These are phyloP conservation scores for Marcusenius ussheri DNA, from an alignment of 2,113 vertebrate species.

Conservation along the genomic window DNA sequence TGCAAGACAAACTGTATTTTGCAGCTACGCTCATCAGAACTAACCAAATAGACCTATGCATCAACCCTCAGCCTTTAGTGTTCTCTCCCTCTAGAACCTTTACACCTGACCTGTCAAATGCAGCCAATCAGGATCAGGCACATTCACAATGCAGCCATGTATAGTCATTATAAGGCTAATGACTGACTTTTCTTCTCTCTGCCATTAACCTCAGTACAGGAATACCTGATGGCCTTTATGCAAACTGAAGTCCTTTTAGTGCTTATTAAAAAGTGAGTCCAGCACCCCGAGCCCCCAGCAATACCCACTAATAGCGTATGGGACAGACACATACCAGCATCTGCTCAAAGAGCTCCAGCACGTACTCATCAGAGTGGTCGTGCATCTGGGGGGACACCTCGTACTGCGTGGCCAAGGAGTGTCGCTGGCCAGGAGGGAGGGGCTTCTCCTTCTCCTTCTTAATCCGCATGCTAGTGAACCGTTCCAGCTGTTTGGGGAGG, in stretches of 20 bases:
- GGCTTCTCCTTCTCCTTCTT: constrained; percentile 85
- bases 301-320: neutral
- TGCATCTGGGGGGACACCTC: constrained; percentile 62
- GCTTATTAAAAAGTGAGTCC: neutral
- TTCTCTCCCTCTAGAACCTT: neutral
- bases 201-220: constrained; percentile 1
- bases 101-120: neutral
- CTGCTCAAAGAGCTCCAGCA: constrained; percentile 82
- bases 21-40: neutral
- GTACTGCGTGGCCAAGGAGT: constrained; percentile 66
- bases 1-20: neutral
- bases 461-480: constrained; percentile 83
- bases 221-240: neutral
- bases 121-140: neutral
- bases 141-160: neutral
- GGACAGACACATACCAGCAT: constrained; percentile 73
- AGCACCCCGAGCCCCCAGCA: neutral
- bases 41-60: neutral
- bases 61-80: neutral
- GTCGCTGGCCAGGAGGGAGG: constrained; percentile 52
- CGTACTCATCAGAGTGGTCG: constrained; percentile 66
- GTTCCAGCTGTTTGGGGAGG: constrained; percentile 66
- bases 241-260: neutral
- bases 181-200: neutral
- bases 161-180: neutral